These are phyloP conservation scores for Phocoena sinus DNA, from an alignment of 2,113 vertebrate species.

Conservation along the genomic window DNA sequence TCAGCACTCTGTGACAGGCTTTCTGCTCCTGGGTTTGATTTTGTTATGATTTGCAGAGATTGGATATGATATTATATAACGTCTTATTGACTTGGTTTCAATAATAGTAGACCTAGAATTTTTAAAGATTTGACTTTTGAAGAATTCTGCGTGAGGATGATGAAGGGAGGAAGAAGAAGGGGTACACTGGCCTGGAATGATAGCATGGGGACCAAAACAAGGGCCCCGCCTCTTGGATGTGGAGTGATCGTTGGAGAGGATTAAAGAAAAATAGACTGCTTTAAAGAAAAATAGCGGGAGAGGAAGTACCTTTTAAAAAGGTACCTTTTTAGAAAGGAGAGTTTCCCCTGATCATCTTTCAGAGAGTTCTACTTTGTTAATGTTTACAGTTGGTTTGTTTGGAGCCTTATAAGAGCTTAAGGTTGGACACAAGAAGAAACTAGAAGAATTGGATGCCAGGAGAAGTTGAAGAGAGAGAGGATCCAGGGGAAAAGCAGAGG, in stretches of 20 bases:
- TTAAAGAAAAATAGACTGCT: not conserved
- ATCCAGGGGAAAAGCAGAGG: not conserved
- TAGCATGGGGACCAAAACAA: fast-evolving
- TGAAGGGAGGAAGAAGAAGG: too few relatives aligned
- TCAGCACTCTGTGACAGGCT: not conserved
- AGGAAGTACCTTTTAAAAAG: not conserved
- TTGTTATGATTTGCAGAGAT: not conserved
- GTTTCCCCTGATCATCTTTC: not conserved
- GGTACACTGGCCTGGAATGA: not conserved
- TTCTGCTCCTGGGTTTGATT: not conserved
- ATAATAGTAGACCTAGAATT: not conserved
- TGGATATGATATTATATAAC: not conserved
- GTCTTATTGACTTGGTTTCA: not conserved
- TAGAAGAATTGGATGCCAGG: not conserved
- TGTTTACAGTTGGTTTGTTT: not conserved
- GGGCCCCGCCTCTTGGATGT: not conserved
- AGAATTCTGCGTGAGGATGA: not conserved
- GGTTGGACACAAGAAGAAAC: not conserved
- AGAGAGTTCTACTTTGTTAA: too few relatives aligned
- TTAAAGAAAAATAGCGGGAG: not conserved
- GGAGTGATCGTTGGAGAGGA: too few relatives aligned
- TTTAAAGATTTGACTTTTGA: not conserved
- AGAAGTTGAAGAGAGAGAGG: not conserved
- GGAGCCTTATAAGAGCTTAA: not conserved
- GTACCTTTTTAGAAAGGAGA: not conserved